Evolutionary conservation across 2,797 vertebrate genomes (phyloP), one percentile per base, ranked within the genome.

Genomic region (Syndactyla subalaris): DNA sequence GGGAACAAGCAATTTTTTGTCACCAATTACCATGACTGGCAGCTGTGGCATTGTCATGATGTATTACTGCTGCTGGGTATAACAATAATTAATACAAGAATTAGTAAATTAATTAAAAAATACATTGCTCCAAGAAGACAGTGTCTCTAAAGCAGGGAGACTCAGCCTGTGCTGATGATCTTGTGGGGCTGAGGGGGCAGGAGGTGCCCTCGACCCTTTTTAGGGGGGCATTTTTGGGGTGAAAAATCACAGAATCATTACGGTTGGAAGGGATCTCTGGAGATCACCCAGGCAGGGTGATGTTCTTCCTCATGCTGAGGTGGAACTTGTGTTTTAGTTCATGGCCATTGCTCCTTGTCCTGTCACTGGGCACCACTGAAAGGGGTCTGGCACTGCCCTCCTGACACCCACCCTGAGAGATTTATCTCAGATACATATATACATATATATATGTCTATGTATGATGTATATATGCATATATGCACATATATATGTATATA

Each of bases 171-270:
- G 58, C 26, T 19, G 58, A 29, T 29, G 34, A 26, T 23, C 15
- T 36, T 38, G 5, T 7, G 62, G 12, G 34, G 39, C 46, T 55
- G 26, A 59, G 22, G 22, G 8, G 22, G 15, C 48, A 68, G 26
- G 46, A 74, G 21, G 30, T 26, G 52, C 5, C 6, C 4, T 68
- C 0, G 1, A 51, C 48, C 48, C 3, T 59, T 52, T 21, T 67
- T 34, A 22, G 23, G 46, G 46, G 46, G 13, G 23, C 22, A 48
- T 48, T 74, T 74, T 52, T 9, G n/a, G 45, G 76, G 48, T 48
- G 38, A 30, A 81, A 66, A 78, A 57, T 57, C 32, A 71, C 45
- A 4, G 39, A 34, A 10, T 9, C 20, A 9, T 12, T 34, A 48
- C 21, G 43, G 27, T 58, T 65, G 51, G 57, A 51, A 45, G 38